Conservation (phyloP, 2,797 vertebrate genomes). For the Ctenochaetus hawaiiensis region DNA sequence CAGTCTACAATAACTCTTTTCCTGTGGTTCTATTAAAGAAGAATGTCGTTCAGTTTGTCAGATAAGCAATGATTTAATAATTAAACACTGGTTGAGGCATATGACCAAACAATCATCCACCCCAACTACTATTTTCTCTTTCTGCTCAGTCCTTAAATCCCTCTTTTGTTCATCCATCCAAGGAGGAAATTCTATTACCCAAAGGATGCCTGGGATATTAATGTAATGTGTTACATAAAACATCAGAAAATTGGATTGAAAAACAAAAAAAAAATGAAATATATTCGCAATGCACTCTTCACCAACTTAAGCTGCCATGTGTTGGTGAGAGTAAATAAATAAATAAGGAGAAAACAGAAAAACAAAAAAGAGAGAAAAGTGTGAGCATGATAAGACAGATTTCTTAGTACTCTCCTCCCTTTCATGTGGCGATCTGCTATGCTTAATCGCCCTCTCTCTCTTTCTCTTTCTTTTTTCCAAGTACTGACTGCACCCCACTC, state of each 20-base stretch:
- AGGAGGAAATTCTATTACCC: slow-evolving; percentile 52
- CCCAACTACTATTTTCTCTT: slow-evolving; percentile 48
- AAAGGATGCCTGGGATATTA: slow-evolving; percentile 26
- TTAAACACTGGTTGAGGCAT: slow-evolving; percentile 24
- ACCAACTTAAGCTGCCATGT: slow-evolving; percentile 7
- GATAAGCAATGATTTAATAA: slow-evolving; percentile 47
- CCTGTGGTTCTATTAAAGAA: slow-evolving; percentile 57
- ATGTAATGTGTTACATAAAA: slow-evolving; percentile 18
- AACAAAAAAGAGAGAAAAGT: slow-evolving; percentile 31
- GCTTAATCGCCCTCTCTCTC: slow-evolving; percentile 47
- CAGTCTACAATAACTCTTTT: slow-evolving; percentile 39
- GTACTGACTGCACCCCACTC: neutral
- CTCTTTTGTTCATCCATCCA: slow-evolving; percentile 46
- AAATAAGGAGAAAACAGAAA: too few relatives aligned
- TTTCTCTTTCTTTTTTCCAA: slow-evolving; percentile 5
- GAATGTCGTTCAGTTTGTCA: slow-evolving; percentile 34
- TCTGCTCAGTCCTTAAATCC: slow-evolving; percentile 41
- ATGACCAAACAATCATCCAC: slow-evolving; percentile 52
- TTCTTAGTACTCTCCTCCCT: slow-evolving; percentile 34
- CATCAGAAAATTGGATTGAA: slow-evolving; percentile 8
- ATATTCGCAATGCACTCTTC: slow-evolving; percentile 10
- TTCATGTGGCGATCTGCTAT: slow-evolving; percentile 46
- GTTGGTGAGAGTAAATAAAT: slow-evolving; percentile 23
- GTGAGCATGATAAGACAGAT: slow-evolving; percentile 51
- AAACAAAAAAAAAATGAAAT: neutral